phyloP scores from a whole-genome alignment of 2,113 vertebrate species.

The Procapra przewalskii region DNA sequence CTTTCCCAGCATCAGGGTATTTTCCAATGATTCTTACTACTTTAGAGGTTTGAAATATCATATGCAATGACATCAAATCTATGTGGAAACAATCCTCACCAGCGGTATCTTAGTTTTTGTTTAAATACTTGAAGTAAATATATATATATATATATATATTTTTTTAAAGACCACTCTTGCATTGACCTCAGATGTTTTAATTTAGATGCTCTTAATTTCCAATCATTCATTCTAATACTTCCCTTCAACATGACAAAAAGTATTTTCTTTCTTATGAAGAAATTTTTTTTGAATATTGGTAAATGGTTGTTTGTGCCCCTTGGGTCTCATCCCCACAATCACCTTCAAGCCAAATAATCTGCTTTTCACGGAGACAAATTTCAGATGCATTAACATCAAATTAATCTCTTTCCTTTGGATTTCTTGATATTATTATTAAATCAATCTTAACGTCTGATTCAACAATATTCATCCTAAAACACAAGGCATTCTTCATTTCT shows the following conservation, averaged over 20 bases:
- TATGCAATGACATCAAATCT: neutral
- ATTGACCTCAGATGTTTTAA: neutral
- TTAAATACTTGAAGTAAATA: neutral
- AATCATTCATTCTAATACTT: neutral
- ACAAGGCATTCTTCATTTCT: neutral
- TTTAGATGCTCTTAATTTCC: neutral
- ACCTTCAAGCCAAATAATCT: neutral
- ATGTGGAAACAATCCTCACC: neutral
- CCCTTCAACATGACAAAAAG: neutral
- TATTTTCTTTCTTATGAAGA: neutral
- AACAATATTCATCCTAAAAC: neutral
- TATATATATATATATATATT: neutral
- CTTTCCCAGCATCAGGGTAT: neutral
- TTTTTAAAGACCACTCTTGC: neutral
- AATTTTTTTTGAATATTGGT: neutral
- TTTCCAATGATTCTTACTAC: neutral
- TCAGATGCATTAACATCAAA: neutral
- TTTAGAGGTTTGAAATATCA: neutral
- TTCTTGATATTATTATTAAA: neutral
- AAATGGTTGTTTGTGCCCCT: neutral
- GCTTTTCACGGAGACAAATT: neutral
- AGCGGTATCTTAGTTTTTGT: neutral
- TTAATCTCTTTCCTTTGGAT: neutral
- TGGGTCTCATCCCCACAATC: neutral
- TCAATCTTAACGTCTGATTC: neutral